Base-by-base conservation (phyloP, 1,140 invertebrate genomes). In the Chymomyza costata region DNA sequence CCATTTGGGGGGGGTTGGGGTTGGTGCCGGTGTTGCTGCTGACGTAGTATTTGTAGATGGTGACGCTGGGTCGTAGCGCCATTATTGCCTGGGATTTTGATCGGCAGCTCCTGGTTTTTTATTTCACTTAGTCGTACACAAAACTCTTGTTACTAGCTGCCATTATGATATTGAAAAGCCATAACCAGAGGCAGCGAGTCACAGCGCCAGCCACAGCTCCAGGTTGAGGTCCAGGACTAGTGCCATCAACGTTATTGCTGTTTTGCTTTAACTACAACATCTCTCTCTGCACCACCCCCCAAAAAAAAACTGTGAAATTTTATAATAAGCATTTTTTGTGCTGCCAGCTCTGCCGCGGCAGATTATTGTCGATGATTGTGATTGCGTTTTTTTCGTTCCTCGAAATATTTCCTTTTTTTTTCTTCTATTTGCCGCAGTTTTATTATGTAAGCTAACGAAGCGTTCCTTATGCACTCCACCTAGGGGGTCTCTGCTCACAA, bases 101-200 rank as follows among this genome's bases (percentile, higher is more conserved):
- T 82, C 70, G 69, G 53, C 44, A 50, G 57, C 43, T 50, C 53
- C 56, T 35, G 53, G 52, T 40, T 67, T 64, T 63, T 67, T 32
- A 64, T 54, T 59, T 44, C 65, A 56, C 64, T 51, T 80, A 69
- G 76, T 82, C 76, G 74, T 71, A 81, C 74, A 80, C 74, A 78
- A 82, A 78, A 78, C 81, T 78, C 82, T 84, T 82, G 82, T 84
- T 84, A 82, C 82, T 82, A 84, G 82, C 82, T 84, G 82, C 82
- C 82, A 84, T 84, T 84, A 84, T 84, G 82, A 83, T 83, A 84
- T 84, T 83, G 65, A 84, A 84, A 84, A 84, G 82, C 82, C 82
- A 84, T 83, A 82, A n/a, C n/a, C n/a, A n/a, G n/a, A n/a, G n/a
- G n/a, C n/a, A n/a, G n/a, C n/a, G n/a, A n/a, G n/a, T n/a, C n/a